Base-by-base conservation (phyloP, 2,888 invertebrate species). In the Villa cingulata region DNA sequence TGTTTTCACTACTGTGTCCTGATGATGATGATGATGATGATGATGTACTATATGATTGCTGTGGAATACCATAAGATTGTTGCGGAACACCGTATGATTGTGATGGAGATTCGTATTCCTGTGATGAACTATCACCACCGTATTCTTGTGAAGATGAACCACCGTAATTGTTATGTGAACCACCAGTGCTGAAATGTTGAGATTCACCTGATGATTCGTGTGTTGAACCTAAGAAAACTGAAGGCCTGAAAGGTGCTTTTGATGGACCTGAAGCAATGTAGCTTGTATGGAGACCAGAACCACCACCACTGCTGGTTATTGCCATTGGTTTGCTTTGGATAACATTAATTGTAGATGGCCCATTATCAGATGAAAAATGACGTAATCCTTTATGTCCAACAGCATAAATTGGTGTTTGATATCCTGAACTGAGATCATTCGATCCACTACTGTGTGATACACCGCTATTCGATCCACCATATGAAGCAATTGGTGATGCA, bases 341-440 rank as follows among this genome's bases (percentile, higher is more conserved):
- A 27, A 43, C 43, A 15, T 43, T 39, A 15, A 36, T 27, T n/a
- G 32, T 27, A 2, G 42, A 20, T 37, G 14, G 4, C 2, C 20
- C 17, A 7, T 42, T 45, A 14, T 48, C 44, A 1, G 52, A 50
- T 40, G 46, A 43, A 42, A 63, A 67, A 50, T 67, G 66, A 1
- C 67, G 64, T 19, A 67, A 45, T 6, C 67, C 67, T 50, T 67
- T 67, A 49, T 67, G 66, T 0, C 67, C 67, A 36, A 59, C 42
- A 0, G 67, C 67, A 52, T 67, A 67, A 7, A 55, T 50, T 0
- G 67, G 66, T 0, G 59, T 48, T 37, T 49, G 50, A 19, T 57
- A 57, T 12, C 53, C 52, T 17, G 37, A n/a, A 32, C 41, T 46
- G 15, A 46, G 37, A 7, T 40, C 45, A 27, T 14, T 41, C 34